Conservation (phyloP, 2,113 vertebrate genomes). For the Chaetorhynchus papuensis region DNA sequence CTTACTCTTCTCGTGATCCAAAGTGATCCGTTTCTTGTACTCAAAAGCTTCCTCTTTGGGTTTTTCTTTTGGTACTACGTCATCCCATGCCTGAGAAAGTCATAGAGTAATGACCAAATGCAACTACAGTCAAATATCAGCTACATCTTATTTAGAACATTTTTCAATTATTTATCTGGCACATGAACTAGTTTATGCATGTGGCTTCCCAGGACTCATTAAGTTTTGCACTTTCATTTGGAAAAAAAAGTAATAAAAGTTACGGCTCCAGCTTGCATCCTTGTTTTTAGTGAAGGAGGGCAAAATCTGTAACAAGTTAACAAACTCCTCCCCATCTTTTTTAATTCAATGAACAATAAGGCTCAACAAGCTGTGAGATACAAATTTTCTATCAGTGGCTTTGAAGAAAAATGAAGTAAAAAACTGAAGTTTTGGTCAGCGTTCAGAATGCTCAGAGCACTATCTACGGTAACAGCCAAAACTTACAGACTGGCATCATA, state of each 20-base stretch:
- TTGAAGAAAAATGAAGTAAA: background rate
- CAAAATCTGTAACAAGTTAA: background rate
- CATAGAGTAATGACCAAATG: background rate
- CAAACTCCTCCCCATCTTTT: background rate
- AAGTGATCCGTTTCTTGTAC: slow-evolving; percentile 89
- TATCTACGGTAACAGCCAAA: background rate
- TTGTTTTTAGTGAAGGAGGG: background rate
- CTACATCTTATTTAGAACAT: background rate
- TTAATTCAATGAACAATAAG: background rate
- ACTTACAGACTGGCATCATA: background rate
- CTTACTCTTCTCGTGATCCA: slow-evolving; percentile 98
- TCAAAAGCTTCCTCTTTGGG: slow-evolving; percentile 91
- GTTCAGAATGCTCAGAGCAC: background rate
- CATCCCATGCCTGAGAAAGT: slow-evolving; percentile 86
- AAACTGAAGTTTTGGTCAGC: background rate
- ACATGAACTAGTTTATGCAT: background rate
- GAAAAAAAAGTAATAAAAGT: background rate
- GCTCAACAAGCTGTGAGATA: background rate
- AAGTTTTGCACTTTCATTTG: background rate
- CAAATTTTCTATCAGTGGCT: background rate
- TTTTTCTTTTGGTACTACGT: slow-evolving; percentile 93
- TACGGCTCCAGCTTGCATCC: background rate
- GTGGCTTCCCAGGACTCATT: background rate
- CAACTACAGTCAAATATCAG: background rate
- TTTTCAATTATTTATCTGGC: background rate